These are phyloP conservation scores for Craniophora ligustri DNA, from an alignment of 2,888 invertebrate species.

Conservation along the genomic window DNA sequence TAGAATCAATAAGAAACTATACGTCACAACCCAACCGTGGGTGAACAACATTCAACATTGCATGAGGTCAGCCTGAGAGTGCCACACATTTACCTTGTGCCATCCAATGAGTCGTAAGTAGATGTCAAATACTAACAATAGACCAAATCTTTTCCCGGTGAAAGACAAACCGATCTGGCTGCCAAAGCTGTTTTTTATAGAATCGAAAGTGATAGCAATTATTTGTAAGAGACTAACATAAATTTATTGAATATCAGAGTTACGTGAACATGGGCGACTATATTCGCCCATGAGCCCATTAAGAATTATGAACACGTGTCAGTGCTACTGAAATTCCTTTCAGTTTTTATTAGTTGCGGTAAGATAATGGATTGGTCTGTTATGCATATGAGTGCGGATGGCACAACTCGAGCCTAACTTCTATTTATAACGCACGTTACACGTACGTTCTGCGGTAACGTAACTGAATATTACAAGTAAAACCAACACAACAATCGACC, in stretches of 20 bases:
- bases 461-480: slow-evolving; percentile 82
- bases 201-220: slow-evolving; percentile 49
- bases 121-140: slow-evolving; percentile 56
- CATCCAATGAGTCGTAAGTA: slow-evolving; percentile 41
- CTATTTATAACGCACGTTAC: slow-evolving; percentile 83
- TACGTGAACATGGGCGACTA: no score
- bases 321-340: slow-evolving; percentile 76
- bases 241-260: slow-evolving; percentile 33
- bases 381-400: slow-evolving; percentile 75
- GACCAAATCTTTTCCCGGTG: slow-evolving; percentile 56
- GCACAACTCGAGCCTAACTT: slow-evolving; percentile 76
- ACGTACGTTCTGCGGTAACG: slow-evolving; percentile 73
- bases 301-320: slow-evolving; percentile 57
- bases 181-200: slow-evolving; percentile 59
- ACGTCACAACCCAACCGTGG: slow-evolving; percentile 7
- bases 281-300: no score
- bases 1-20: neutral
- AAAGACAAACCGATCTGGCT: slow-evolving; percentile 53
- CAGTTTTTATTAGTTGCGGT: slow-evolving; percentile 83
- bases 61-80: slow-evolving; percentile 30
- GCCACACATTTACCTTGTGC: slow-evolving; percentile 34
- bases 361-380: slow-evolving; percentile 84
- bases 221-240: slow-evolving; percentile 33
- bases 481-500: slow-evolving; percentile 70
- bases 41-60: slow-evolving; percentile 11